Evolutionary conservation across 2,888 invertebrate species (phyloP), one percentile per base, ranked within the genome.

Genomic region (Cremastinae sp.): DNA sequence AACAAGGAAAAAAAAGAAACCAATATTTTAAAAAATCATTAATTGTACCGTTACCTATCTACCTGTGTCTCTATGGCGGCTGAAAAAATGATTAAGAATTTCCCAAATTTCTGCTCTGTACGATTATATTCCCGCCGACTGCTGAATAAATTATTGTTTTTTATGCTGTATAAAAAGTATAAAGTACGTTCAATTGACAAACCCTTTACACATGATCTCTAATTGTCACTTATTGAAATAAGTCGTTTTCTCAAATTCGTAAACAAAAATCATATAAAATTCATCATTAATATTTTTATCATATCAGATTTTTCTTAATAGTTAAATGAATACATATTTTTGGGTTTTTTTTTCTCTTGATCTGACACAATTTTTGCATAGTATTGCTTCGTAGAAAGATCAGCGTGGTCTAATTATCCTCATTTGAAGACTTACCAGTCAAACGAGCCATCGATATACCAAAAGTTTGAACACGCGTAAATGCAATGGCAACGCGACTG

Each of bases 81-180:
- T 56, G 36, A 68, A 72, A 16, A 45, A 54, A 47, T n/a, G 7
- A 54, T 36, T 9, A 1, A 36, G n/a, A 64, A 38, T 45, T 28
- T 20, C 28, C 54, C 14, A 72, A 68, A 64, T 59, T 73, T 54
- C 38, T 82, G 75, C 66, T 77, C 78, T 85, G 83, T 85, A 85
- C 79, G 82, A 85, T 85, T 83, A 84, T 84, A 84, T 82, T 81
- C 82, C 83, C 81, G 83, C 84, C 81, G 78, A 84, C 82, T 82
- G 85, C 85, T 87, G 83, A 88, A 88, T 88, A 88, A 88, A 88
- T 88, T 87, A 87, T 88, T 88, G 86, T 88, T 88, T 88, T 87
- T 81, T 87, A 88, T 88, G 87, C 85, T 87, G 81, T 82, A 83
- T 66, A 78, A 68, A 73, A 61, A 68, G 68, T 72, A 20, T 2